Evolutionary conservation across 2,113 vertebrate species (phyloP), one percentile per base, ranked within the genome.

Genomic region (Gnathonemus echidnorhynchus): DNA sequence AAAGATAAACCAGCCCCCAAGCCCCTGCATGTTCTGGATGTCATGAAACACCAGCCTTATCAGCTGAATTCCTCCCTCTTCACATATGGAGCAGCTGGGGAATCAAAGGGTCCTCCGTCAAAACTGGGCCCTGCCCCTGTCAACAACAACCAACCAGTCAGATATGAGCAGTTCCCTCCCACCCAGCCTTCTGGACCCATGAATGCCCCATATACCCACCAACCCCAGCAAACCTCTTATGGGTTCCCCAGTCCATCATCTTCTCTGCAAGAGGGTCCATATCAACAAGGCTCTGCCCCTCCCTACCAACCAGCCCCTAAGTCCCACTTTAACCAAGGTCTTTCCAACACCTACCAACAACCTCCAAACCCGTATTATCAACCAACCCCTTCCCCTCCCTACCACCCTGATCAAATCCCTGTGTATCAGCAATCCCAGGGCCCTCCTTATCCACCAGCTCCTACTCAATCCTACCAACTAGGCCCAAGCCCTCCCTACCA

Each of bases 31-130:
- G 95, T 97, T 88, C 91, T 99, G 92, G 98, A 99, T 92, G 97
- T 99, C 90, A 99, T 99, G 98, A 99, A 98, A 92, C 98, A 99
- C 93, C 97, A 99, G 27, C 98, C 98, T 0, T 99, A 99, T 90
- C 98, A 99, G 92, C 96, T 99, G 0, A 97, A 96, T 39, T 95
- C 98, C 0, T 98, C 98, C 84, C 95, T 99, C 93, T 99, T 99
- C 94, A 98, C 96, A 53, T 99, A 96, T 94, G 98, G 98, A 39
- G 96, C 98, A 92, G 97, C 96, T 15, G 94, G 93, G 91, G 97
- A 95, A 80, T 92, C 93, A 45, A 97, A 97, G 91, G 58, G 92
- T 5, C 86, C 94, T 74, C 70, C 87, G 74, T 35, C 90, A 49
- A 91, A 87, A 94, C 94, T 88, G 85, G 88, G 90, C 56, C 90